Evolutionary conservation across 2,113 vertebrate species (phyloP), one percentile per base, ranked within the genome.

Genomic region (Nesogale talazaci): DNA sequence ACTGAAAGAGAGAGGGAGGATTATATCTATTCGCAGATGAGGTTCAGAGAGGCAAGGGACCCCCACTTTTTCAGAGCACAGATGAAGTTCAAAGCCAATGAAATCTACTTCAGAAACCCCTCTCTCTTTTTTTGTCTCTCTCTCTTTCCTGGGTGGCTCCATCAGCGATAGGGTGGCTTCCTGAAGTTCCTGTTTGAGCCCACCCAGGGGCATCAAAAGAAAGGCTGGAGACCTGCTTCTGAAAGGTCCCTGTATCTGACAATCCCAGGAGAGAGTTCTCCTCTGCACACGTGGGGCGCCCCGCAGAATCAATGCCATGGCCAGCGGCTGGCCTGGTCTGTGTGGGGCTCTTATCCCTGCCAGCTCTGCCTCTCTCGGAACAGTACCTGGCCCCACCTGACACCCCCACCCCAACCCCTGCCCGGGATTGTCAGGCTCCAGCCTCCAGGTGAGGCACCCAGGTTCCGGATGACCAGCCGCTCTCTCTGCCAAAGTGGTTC

Each of bases 331-430:
- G 70, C 22, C 36, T 72, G 34, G 70, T 34, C 36, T 72, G n/a
- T 19, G 17, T 70, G 69, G 9, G 59, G 3, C 17, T n/a, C 16
- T 34, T 70, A 17, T 70, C 20, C 34, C 12, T 15, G 29, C 5
- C 9, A 3, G 0, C 0, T 3, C 42, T 11, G 27, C 40, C 17
- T 17, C 22, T 0, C 74, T 59, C 40, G 38, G 46, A 83, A 88
- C 42, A 38, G 40, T 3, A 1, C 15, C 3, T 7, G 14, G 8
- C 22, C 25, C 83, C 46, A 16, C 10, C 17, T 40, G 46, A 11
- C 46, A 52, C 3, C 31, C 1, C 46, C 11, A 0, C 0, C n/a
- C 19, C 19, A 52, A 5, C 80, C 0, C 0, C 14, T 16, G 2
- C 74, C 75, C 61, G 5, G 7, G 25, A 38, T 52, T 3, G 1